A percentile compares a stretch with the other conserved stretches of the same genome.
Conservation (phyloP, 2,888 invertebrate genomes). For the Papilio demoleus region DNA sequence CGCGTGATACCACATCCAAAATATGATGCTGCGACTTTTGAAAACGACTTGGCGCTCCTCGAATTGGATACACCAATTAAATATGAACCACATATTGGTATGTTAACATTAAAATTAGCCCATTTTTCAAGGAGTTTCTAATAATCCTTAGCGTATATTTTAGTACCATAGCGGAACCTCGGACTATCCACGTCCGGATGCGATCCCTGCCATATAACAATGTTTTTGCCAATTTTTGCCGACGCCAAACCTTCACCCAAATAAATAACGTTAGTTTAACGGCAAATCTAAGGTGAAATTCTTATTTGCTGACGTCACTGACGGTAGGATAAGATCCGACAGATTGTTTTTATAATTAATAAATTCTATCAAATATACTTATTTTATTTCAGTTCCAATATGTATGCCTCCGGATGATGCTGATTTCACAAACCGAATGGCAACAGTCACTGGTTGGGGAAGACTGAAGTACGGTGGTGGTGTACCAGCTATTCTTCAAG, state of each 20-base stretch:
- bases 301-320: too few species aligned
- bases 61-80: constrained; percentile 92
- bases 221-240: too few species aligned
- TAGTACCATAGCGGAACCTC: too few species aligned
- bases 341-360: too few species aligned
- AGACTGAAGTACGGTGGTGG: constrained; percentile 95
- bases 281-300: too few species aligned
- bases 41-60: constrained; percentile 94
- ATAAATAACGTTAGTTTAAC: too few species aligned
- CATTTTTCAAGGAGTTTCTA: neutral
- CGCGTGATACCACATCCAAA: constrained; percentile 94
- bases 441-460: constrained; percentile 97
- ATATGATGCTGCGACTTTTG: constrained; percentile 95
- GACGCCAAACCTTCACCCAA: too few species aligned
- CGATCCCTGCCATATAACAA: too few species aligned
- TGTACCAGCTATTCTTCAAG: constrained; percentile 94
- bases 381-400: constrained; percentile 88
- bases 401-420: constrained; percentile 92
- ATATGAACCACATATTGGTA: constrained; percentile 93
- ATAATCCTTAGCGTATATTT: too few species aligned
- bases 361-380: neutral
- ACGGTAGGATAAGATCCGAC: too few species aligned
- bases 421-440: constrained; percentile 93
- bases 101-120: constrained; percentile 47
- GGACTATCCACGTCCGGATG: too few species aligned